Conservation (phyloP, 1,140 invertebrate species). For the Eupristina koningsbergeri region DNA sequence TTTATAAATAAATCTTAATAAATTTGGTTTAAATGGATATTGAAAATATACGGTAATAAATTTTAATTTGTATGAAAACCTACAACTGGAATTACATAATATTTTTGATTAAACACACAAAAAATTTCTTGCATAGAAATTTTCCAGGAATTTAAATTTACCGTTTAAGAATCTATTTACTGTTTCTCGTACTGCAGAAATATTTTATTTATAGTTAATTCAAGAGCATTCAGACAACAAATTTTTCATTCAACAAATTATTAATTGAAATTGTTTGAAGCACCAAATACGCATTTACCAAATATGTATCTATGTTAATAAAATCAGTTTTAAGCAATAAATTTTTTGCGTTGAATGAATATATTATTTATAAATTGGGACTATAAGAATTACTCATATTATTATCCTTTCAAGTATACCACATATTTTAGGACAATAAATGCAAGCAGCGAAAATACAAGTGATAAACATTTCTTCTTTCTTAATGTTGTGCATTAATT, state of each 20-base stretch:
- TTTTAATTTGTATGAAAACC: too few species aligned
- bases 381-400: not conserved
- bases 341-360: not conserved
- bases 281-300: too few species aligned
- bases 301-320: not conserved
- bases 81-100: not conserved
- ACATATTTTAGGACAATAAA: not conserved
- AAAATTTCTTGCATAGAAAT: not conserved
- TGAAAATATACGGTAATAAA: too few species aligned
- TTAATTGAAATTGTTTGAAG: not conserved
- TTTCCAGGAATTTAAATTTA: not conserved
- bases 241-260: not conserved
- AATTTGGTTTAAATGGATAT: too few species aligned
- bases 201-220: not conserved
- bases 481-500: slow-evolving; percentile 26
- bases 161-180: not conserved
- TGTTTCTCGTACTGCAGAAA: not conserved
- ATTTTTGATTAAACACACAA: not conserved
- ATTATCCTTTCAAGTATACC: not conserved
- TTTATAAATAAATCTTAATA: too few species aligned
- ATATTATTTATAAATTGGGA: not conserved
- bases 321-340: not conserved
- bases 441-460: not conserved
- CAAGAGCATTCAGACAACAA: not conserved
- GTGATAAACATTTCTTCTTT: slow-evolving; percentile 10